phyloP scores from a whole-genome alignment of 2,113 vertebrate genomes.

The Axis porcinus region DNA sequence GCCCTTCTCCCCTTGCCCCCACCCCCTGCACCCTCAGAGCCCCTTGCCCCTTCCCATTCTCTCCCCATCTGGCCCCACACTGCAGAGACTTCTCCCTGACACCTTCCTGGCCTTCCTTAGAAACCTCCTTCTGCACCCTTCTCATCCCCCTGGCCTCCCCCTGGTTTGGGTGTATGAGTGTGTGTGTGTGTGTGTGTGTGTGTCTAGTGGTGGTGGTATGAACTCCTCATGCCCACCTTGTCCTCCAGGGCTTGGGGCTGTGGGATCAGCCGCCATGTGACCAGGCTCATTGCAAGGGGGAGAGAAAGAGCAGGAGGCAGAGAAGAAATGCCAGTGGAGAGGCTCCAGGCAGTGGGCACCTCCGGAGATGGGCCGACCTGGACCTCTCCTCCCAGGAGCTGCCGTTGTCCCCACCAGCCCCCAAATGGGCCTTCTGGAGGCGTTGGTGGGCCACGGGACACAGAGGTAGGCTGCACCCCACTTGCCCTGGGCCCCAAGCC shows the following conservation, averaged over 20 bases:
- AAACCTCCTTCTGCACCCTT: neutral
- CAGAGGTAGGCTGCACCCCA: neutral
- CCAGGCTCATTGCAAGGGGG: constrained; percentile 82
- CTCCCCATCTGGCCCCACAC: no score
- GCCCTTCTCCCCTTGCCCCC: neutral
- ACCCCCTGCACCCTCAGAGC: accelerated
- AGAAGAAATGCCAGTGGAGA: constrained; percentile 56
- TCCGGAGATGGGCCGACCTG: neutral
- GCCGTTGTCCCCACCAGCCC: neutral
- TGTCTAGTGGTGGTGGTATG: accelerated
- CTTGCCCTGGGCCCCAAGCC: neutral
- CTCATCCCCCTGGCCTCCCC: neutral
- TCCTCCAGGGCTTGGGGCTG: constrained; percentile 81
- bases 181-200: neutral
- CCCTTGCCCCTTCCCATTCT: no score
- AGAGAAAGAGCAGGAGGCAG: constrained; percentile 79
- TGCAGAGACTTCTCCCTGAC: no score
- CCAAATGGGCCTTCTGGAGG: neutral
- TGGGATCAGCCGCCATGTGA: constrained; percentile 85
- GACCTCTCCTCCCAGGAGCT: neutral
- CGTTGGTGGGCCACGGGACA: accelerated
- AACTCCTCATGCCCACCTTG: neutral
- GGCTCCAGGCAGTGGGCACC: constrained; percentile 42
- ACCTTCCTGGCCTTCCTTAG: neutral
- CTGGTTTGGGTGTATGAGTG: neutral